A percentile compares a stretch with the other conserved stretches of the same genome.
Conservation (phyloP, 2,888 invertebrate species). For the Thelaira solivaga region DNA sequence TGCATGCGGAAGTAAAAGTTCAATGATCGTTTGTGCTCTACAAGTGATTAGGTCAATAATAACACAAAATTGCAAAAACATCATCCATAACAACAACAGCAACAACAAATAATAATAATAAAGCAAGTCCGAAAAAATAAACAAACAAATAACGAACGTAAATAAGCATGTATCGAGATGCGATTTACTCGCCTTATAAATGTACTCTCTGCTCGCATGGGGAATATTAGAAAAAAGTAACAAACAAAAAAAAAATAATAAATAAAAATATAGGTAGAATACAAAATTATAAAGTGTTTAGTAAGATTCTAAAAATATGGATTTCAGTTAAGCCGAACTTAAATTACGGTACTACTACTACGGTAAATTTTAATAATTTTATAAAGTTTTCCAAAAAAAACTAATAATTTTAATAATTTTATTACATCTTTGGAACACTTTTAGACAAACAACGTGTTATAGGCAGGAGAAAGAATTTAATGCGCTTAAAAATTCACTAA, state of each 20-base stretch:
- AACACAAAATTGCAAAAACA: conserved; percentile 71
- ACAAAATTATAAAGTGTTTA: not conserved
- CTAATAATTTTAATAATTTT: too few species aligned
- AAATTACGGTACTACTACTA: not conserved
- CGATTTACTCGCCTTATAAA: conserved; percentile 37
- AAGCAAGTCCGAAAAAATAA: conserved; percentile 32
- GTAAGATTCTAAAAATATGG: not conserved
- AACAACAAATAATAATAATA: conserved; percentile 33
- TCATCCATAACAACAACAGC: conserved; percentile 56
- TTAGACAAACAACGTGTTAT: too few species aligned
- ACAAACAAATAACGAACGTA: conserved; percentile 35
- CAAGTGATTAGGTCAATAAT: conserved; percentile 77
- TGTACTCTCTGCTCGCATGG: conserved; percentile 27
- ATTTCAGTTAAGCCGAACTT: not conserved
- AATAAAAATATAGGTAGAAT: not conserved
- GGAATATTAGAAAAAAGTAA: conserved; percentile 51
- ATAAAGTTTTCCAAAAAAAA: too few species aligned
- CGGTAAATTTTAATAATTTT: too few species aligned
- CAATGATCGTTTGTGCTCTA: conserved; percentile 77
- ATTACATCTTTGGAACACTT: too few species aligned
- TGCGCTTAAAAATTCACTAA: too few species aligned
- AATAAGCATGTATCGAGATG: conserved; percentile 39
- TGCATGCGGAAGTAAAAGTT: conserved; percentile 77
- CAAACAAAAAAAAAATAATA: not conserved
- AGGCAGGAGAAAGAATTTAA: too few species aligned